Evolutionary conservation across 2,113 vertebrate genomes (phyloP).

Genomic region (Oryzias javanicus): DNA sequence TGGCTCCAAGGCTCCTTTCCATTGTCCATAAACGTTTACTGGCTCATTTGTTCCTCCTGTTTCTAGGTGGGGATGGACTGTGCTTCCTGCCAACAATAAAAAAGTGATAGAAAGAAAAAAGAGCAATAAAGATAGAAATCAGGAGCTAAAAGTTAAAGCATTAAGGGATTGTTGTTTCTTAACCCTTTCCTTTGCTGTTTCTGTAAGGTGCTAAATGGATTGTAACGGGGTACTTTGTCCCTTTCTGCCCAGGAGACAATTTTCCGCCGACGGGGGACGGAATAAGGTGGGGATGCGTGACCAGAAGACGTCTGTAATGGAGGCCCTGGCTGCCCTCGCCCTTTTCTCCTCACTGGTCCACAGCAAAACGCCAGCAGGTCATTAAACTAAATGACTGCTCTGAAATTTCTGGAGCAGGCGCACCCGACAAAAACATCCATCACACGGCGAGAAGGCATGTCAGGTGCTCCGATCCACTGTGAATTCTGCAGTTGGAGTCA

Average conservation of each 20-base stretch:
- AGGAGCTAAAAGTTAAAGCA: conserved; percentile 40
- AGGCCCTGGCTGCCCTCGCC: conserved; percentile 11
- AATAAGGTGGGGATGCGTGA: conserved; percentile 5
- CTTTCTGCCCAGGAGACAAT: conserved; percentile 42
- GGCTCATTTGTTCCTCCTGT: conserved; percentile 6
- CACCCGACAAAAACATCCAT: conserved; percentile 52
- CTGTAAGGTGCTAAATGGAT: conserved; percentile 46
- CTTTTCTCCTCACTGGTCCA: conserved; percentile 11
- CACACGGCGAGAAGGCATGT: conserved; percentile 28
- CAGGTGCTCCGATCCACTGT: conserved; percentile 13
- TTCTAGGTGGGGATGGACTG: conserved; percentile 3
- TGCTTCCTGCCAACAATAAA: conserved; percentile 10
- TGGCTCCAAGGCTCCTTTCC: not conserved
- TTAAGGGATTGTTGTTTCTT: conserved; percentile 28
- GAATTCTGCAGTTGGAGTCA: conserved; percentile 22
- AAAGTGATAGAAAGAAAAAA: conserved; percentile 14
- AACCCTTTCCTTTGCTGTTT: conserved; percentile 23
- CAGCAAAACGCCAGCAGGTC: conserved; percentile 39
- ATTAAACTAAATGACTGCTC: conserved; percentile 66
- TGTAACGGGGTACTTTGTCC: conserved; percentile 57
- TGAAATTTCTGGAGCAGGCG: conserved; percentile 50
- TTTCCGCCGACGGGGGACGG: conserved; percentile 16
- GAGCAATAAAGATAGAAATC: conserved; percentile 14
- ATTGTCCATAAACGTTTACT: conserved; percentile 9
- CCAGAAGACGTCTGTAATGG: conserved; percentile 28